Conservation (phyloP, 2,888 invertebrate species). For the Trissolcus japonicus region DNA sequence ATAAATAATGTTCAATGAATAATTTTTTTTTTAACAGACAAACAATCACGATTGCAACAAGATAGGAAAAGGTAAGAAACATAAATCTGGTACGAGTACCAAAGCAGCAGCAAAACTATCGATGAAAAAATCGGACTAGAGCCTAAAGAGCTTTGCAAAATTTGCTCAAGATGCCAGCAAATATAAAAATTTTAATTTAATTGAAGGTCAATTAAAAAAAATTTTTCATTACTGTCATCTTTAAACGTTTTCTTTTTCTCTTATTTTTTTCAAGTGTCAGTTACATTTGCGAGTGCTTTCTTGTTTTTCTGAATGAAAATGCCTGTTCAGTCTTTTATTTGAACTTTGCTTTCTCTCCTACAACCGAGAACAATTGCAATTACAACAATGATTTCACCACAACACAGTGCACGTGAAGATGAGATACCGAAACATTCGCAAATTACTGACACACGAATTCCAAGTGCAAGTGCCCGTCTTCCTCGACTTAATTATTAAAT, state of each 20-base stretch:
- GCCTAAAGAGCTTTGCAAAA: slow-evolving; percentile 46
- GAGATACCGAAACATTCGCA: slow-evolving; percentile 66
- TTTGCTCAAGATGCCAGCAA: not conserved
- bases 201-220: not conserved
- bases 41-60: slow-evolving; percentile 43
- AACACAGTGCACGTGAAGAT: slow-evolving; percentile 60
- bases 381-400: slow-evolving; percentile 53
- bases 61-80: slow-evolving; percentile 44
- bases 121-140: slow-evolving; percentile 40
- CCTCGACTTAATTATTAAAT: slow-evolving; percentile 12
- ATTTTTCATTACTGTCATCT: not conserved
- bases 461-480: slow-evolving; percentile 51
- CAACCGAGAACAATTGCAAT: slow-evolving; percentile 47
- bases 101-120: slow-evolving; percentile 56
- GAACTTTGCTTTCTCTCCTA: slow-evolving; percentile 46
- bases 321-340: not conserved
- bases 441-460: slow-evolving; percentile 62
- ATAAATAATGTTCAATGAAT: not conserved
- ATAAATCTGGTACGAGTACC: slow-evolving; percentile 49
- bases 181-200: not conserved
- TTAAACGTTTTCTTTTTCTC: too few relatives aligned
- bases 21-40: slow-evolving; percentile 18
- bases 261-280: slow-evolving; percentile 30
- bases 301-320: slow-evolving; percentile 21
- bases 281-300: slow-evolving; percentile 50